Conservation (phyloP, 2,888 invertebrate genomes). For the Sacculina carcini region DNA sequence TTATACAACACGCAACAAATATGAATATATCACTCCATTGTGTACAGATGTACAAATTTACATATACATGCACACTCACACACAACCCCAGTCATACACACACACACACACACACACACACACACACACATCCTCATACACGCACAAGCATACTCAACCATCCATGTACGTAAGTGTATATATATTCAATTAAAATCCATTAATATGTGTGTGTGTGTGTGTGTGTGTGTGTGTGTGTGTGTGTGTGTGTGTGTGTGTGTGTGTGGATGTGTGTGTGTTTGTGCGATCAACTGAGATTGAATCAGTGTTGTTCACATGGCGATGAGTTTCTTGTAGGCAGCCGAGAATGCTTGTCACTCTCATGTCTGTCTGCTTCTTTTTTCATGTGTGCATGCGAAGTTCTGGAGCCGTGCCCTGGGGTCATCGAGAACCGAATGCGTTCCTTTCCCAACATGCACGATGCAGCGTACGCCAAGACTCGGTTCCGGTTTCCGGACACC, state of each 20-base stretch:
- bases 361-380: neutral
- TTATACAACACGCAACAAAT: too few relatives aligned
- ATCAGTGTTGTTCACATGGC: too few relatives aligned
- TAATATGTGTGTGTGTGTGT: too few relatives aligned
- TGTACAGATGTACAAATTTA: neutral
- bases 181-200: neutral
- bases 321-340: neutral
- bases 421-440: constrained; percentile 39
- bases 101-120: too few relatives aligned
- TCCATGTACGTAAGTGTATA: too few relatives aligned
- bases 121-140: too few relatives aligned
- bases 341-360: neutral
- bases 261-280: neutral
- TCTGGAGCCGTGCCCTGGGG: constrained; percentile 40
- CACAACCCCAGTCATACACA: too few relatives aligned
- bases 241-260: too few relatives aligned
- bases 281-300: too few relatives aligned
- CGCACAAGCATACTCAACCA: too few relatives aligned
- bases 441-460: constrained; percentile 66
- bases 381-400: constrained; percentile 33
- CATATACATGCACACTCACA: neutral
- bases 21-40: too few relatives aligned
- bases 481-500: constrained; percentile 23
- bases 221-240: too few relatives aligned
- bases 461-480: constrained; percentile 32